phyloP scores from a whole-genome alignment of 92 coral and sea anemone species.

The Epizoanthus ramosus region DNA sequence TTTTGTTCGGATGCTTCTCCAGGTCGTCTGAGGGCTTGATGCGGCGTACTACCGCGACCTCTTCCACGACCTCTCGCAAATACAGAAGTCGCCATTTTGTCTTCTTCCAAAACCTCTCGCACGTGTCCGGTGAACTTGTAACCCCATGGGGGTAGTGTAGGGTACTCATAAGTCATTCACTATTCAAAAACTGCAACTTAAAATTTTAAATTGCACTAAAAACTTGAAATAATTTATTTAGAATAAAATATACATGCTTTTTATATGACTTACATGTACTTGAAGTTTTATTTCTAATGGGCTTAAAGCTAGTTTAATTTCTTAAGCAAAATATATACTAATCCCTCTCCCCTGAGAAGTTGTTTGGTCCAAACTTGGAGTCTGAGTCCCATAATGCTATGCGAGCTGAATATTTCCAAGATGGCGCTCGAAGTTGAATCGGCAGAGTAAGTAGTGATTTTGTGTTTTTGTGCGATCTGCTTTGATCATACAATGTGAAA shows the following conservation, averaged over 20 bases:
- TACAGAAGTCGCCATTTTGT: slow-evolving; percentile 78
- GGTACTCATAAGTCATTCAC: not conserved
- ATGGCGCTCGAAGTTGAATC: slow-evolving; percentile 99
- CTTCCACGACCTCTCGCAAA: slow-evolving; percentile 90
- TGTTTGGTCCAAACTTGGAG: not conserved
- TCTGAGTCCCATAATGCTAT: slow-evolving; percentile 22
- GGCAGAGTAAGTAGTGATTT: slow-evolving; percentile 83
- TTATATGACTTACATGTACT: not conserved
- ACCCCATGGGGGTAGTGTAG: slow-evolving; percentile 31
- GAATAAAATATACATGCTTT: no score
- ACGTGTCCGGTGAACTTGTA: slow-evolving; percentile 19
- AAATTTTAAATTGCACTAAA: no score
- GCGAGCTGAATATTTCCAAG: slow-evolving; percentile 64
- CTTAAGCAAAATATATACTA: not conserved
- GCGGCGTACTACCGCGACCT: slow-evolving; percentile 63
- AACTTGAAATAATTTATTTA: no score
- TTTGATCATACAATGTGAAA: not conserved
- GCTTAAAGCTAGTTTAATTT: not conserved
- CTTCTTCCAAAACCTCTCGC: not conserved
- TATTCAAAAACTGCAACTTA: no score
- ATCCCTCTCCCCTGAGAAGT: not conserved
- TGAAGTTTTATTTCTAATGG: not conserved
- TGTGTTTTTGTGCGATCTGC: not conserved
- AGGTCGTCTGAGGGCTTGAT: slow-evolving; percentile 46
- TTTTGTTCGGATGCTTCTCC: slow-evolving; percentile 50